Evolutionary conservation across 2,888 invertebrate species (phyloP).

Genomic region (Callinectes sapidus): DNA sequence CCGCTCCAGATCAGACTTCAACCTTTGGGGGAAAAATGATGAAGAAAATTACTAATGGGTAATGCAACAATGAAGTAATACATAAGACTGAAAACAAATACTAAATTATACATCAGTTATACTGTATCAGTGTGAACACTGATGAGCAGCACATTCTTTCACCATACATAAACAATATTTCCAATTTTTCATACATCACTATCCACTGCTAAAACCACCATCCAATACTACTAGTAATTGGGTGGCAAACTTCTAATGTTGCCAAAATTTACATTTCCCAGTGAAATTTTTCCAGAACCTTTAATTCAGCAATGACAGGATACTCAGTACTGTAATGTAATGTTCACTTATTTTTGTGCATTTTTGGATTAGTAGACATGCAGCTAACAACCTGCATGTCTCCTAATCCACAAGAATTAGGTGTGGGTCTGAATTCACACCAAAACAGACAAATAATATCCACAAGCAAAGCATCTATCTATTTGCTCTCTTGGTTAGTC

Average conservation of each 20-base stretch:
- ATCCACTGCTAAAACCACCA: neutral
- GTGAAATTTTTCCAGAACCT: neutral
- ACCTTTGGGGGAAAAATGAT: constrained; percentile 75
- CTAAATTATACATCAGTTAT: neutral
- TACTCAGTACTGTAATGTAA: no score
- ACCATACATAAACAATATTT: neutral
- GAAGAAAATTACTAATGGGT: neutral
- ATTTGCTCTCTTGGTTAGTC: no score
- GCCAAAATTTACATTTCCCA: neutral
- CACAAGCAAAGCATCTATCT: neutral
- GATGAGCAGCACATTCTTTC: neutral
- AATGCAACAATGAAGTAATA: neutral
- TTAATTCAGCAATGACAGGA: neutral
- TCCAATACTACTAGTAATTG: neutral
- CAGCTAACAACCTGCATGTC: no score
- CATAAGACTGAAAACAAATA: neutral
- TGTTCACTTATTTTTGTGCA: no score
- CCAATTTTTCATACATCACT: neutral
- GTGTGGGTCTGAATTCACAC: no score
- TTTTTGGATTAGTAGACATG: no score
- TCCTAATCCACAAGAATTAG: neutral
- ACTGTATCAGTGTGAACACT: neutral
- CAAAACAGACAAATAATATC: no score
- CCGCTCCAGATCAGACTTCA: constrained; percentile 89
- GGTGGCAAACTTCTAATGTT: neutral